Evolutionary conservation across 2,113 vertebrate species (phyloP).

Genomic region (Daubentonia madagascariensis): DNA sequence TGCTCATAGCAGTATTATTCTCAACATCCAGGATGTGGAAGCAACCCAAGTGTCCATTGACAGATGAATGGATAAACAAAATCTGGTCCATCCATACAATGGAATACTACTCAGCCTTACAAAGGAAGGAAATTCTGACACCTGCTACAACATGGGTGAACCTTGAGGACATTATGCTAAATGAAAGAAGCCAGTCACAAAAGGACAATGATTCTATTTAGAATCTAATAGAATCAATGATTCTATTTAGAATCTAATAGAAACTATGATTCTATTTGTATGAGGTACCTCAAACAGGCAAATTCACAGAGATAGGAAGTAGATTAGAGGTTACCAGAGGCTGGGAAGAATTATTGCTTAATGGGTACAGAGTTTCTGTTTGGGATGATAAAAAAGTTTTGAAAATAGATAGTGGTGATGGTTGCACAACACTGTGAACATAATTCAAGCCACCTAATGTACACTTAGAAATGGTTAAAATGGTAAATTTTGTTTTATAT

Average conservation of each 20-base stretch:
- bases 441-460: background rate
- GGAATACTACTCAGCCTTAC: background rate
- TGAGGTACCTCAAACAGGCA: background rate
- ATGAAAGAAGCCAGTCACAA: background rate
- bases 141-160: background rate
- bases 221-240: no score
- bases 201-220: background rate
- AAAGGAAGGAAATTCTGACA: background rate
- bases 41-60: rapidly evolving
- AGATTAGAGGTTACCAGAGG: background rate
- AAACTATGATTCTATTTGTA: background rate
- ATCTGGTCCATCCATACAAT: background rate
- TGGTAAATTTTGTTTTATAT: no score
- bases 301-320: background rate
- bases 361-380: background rate
- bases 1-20: rapidly evolving
- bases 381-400: background rate
- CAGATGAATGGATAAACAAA: background rate
- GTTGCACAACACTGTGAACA: rapidly evolving
- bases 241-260: no score
- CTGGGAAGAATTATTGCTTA: background rate
- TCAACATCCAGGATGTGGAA: background rate
- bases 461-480: background rate
- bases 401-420: background rate
- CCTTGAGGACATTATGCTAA: background rate